These are phyloP conservation scores for Caerostris darwini DNA, from an alignment of 1,140 invertebrate species.

Conservation along the genomic window DNA sequence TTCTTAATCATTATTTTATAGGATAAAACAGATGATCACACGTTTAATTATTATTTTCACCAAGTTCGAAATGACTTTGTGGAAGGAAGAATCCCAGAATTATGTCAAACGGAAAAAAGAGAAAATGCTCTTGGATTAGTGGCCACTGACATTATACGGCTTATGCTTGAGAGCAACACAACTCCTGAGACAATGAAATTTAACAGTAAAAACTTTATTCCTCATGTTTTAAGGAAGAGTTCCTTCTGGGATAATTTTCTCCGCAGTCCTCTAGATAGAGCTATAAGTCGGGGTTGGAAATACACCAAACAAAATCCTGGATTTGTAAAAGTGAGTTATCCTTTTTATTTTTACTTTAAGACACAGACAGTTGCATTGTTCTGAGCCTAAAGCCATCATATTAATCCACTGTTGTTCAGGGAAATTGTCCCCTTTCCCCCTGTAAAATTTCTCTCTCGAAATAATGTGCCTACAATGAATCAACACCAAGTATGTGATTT, in stretches of 20 bases:
- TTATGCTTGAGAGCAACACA: slow-evolving; percentile 88
- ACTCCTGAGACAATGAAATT: slow-evolving; percentile 86
- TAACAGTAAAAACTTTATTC: slow-evolving; percentile 91
- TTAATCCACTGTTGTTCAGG: too few species aligned
- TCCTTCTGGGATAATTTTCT: slow-evolving; percentile 82
- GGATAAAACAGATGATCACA: slow-evolving; percentile 86
- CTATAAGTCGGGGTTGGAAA: slow-evolving; percentile 63
- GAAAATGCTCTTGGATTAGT: slow-evolving; percentile 90
- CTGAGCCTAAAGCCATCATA: too few species aligned
- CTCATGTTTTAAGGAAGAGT: slow-evolving; percentile 86
- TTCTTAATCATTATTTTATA: slow-evolving; percentile 26
- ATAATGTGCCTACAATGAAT: too few species aligned
- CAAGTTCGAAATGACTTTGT: slow-evolving; percentile 91
- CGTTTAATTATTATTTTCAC: slow-evolving; percentile 92
- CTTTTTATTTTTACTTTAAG: not conserved
- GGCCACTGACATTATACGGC: slow-evolving; percentile 90
- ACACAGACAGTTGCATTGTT: too few species aligned
- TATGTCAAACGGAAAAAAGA: slow-evolving; percentile 88
- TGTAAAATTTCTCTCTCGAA: too few species aligned
- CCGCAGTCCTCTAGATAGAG: slow-evolving; percentile 64
- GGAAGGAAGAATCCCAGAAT: slow-evolving; percentile 89
- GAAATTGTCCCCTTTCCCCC: too few species aligned
- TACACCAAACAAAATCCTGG: slow-evolving; percentile 73
- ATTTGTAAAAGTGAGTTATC: slow-evolving; percentile 78
- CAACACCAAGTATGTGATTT: too few species aligned